phyloP scores from a whole-genome alignment of 2,888 invertebrate genomes.

The Gastrophysa polygoni region DNA sequence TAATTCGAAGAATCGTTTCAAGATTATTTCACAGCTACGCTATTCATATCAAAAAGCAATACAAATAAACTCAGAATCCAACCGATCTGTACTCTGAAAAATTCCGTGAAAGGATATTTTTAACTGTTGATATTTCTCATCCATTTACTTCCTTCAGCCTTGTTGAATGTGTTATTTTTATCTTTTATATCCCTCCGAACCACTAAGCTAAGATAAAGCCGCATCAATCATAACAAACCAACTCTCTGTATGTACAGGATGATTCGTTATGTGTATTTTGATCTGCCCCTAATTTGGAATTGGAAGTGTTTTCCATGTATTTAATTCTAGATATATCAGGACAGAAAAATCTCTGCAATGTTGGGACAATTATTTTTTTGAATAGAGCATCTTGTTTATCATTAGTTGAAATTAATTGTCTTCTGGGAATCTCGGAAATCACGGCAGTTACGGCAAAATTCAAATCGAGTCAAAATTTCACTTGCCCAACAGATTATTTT shows the following conservation, averaged over 20 bases:
- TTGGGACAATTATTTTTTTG: no score
- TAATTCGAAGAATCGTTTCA: not conserved
- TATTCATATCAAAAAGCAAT: not conserved
- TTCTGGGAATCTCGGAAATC: no score
- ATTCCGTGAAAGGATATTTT: not conserved
- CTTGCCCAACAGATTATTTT: no score
- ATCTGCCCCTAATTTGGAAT: no score
- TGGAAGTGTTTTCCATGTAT: no score
- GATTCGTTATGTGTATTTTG: no score
- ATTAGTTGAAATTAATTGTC: no score
- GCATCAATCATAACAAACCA: constrained; percentile 16
- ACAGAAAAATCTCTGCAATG: no score
- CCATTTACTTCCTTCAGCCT: not conserved
- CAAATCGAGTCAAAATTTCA: no score
- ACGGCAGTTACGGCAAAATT: no score
- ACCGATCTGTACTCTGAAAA: not conserved
- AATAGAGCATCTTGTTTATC: no score
- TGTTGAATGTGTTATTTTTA: constrained; percentile 15
- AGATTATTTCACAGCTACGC: not conserved
- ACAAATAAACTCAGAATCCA: not conserved
- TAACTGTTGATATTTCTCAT: constrained; percentile 4
- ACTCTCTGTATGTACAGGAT: not conserved
- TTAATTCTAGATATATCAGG: no score
- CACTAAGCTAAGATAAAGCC: constrained; percentile 14
- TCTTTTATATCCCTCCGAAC: constrained; percentile 15